Conservation (phyloP, 2,888 invertebrate genomes). For the Parelbella ahira region DNA sequence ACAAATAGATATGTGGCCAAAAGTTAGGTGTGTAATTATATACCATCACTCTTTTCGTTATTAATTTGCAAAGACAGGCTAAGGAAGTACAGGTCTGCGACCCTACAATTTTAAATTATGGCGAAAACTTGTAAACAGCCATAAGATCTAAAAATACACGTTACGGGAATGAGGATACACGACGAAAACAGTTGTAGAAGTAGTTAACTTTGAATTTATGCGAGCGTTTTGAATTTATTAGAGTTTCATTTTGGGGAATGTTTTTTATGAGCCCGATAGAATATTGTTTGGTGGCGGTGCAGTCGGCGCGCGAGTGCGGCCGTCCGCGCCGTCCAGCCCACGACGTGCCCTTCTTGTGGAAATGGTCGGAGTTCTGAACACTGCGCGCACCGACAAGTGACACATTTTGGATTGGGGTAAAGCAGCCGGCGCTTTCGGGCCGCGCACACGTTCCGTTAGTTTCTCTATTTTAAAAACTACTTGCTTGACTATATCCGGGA, state of each 20-base stretch:
- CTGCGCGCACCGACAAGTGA: conserved; percentile 59
- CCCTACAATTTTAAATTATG: conserved; percentile 8
- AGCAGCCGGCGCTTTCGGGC: conserved; percentile 75
- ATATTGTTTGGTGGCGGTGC: conserved; percentile 22
- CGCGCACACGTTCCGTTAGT: conserved; percentile 76
- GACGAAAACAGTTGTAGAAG: conserved; percentile 19
- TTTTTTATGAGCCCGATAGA: conserved; percentile 21
- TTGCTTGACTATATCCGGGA: conserved; percentile 76
- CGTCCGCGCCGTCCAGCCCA: conserved; percentile 11
- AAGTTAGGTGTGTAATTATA: background rate
- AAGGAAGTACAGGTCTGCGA: conserved; percentile 17
- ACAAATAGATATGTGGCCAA: no score
- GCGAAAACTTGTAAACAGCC: conserved; percentile 6
- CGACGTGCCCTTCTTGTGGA: conserved; percentile 24
- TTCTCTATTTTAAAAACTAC: conserved; percentile 79
- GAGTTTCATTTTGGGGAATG: conserved; percentile 22
- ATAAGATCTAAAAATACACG: conserved; percentile 6
- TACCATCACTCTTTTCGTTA: conserved; percentile 7
- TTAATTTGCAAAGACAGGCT: conserved; percentile 7
- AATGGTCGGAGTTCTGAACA: conserved; percentile 27
- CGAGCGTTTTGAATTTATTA: conserved; percentile 21
- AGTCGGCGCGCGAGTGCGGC: conserved; percentile 15
- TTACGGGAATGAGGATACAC: conserved; percentile 7
- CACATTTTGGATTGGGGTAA: conserved; percentile 73
- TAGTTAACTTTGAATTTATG: conserved; percentile 18